A percentile compares a stretch with the other conserved stretches of the same genome.
Evolutionary conservation across 2,797 vertebrate species (phyloP).

Genomic region (Gymnothorax javanicus): DNA sequence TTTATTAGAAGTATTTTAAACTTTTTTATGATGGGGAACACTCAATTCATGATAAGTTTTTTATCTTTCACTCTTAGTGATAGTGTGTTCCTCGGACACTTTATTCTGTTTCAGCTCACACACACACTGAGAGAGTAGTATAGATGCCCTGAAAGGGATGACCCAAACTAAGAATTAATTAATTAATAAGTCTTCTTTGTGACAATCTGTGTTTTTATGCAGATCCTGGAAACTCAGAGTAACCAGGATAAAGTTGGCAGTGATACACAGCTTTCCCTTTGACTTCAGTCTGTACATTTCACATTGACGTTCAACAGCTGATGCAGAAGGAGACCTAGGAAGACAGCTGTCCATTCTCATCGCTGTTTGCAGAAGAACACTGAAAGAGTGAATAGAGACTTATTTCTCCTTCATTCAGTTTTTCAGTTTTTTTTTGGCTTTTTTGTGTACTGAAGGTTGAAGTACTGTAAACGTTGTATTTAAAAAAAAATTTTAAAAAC

Average conservation of each 20-base stretch:
- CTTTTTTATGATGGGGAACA: background rate
- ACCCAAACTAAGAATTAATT: background rate
- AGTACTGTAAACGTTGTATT: constrained; percentile 50
- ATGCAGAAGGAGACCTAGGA: background rate
- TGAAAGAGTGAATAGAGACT: constrained; percentile 33
- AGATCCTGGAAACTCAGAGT: constrained; percentile 14
- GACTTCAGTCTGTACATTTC: background rate
- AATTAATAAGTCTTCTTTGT: constrained; percentile 2
- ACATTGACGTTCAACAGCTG: constrained; percentile 2
- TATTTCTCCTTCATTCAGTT: constrained; percentile 27
- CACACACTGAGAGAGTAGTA: background rate
- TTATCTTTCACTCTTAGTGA: background rate
- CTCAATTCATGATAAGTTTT: background rate
- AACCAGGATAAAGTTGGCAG: constrained; percentile 14
- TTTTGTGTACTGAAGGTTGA: constrained; percentile 36
- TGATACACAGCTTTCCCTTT: background rate
- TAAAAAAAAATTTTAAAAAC: constrained; percentile 52
- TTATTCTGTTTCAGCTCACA: background rate
- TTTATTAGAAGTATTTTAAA: constrained; percentile 55
- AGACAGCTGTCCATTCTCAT: background rate
- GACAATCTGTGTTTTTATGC: background rate
- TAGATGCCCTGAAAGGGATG: background rate
- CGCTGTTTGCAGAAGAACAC: background rate
- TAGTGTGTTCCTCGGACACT: no score
- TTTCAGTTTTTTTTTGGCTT: constrained; percentile 10